Base-by-base conservation (phyloP, 1,140 invertebrate species). In the Diorhabda elongata region DNA sequence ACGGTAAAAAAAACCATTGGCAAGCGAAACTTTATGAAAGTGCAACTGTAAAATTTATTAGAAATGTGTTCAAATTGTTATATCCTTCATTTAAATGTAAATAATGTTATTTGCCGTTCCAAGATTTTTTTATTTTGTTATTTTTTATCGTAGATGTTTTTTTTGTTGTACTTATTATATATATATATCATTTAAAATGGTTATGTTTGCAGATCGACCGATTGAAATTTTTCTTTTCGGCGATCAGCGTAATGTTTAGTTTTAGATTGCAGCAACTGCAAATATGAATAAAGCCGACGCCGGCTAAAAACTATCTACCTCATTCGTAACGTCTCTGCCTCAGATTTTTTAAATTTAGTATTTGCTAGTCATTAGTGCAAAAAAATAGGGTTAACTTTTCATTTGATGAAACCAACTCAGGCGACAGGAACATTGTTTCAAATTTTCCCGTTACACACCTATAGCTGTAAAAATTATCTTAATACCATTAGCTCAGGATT, bases 261-360 rank as follows among this genome's bases (percentile, higher is more conserved):
- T 5, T 57, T 57, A 65, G n/a, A 56, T 57, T 57, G 64, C 45
- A 65, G 64, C 9, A 65, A 65, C 63, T 65, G 45, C 52, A 60
- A 66, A 66, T 26, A 44, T 43, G 11, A 63, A 9, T 8, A 42
- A 41, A 41, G 58, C 65, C 58, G 57, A 1, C 11, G 58, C 11
- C 26, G 65, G 65, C 65, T 60, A 44, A n/a, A 60, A 74, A 70
- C 74, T 75, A 74, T 73, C 74, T 75, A 75, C 74, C 74, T 75
- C 74, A 70, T 64, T 41, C 56, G 69, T 60, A 70, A 70, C 52
- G 56, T 66, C 47, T 66, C 52, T 66, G 64, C 64, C 64, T 66
- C 69, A 66, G 44, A 44, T 56, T 66, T 43, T 61, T 64, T 66
- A 26, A 44, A 26, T 67, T 66, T 61, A 52, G 45, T 66, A 44